These are phyloP conservation scores for Grammomys dolichurus DNA, from an alignment of 2,113 vertebrate genomes.

Conservation along the genomic window DNA sequence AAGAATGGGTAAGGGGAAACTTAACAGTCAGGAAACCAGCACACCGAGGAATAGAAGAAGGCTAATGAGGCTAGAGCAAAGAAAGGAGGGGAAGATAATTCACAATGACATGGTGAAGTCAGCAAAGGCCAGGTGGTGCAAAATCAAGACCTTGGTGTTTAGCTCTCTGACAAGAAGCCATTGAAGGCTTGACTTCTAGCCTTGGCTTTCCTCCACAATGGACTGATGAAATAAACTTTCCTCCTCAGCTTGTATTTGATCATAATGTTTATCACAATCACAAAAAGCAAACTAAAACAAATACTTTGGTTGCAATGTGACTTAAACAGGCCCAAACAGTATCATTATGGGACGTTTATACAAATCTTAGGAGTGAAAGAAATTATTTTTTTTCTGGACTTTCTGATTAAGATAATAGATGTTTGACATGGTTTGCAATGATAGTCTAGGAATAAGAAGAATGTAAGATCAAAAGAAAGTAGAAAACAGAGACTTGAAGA, in stretches of 20 bases:
- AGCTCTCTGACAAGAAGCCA: conserved; percentile 15
- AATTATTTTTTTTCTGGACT: conserved; percentile 51
- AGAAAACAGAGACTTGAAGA: background rate
- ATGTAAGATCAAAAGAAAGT: background rate
- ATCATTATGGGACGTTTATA: conserved; percentile 9
- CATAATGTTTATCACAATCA: background rate
- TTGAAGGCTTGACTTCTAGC: background rate
- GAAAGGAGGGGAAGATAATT: conserved; percentile 21
- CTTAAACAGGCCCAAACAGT: background rate
- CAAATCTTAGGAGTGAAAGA: background rate
- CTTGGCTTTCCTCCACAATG: background rate
- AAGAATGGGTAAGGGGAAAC: background rate
- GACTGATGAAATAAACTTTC: background rate
- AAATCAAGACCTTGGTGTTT: conserved; percentile 46
- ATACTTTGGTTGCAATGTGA: background rate
- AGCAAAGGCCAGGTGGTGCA: conserved; percentile 9
- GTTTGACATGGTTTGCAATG: background rate
- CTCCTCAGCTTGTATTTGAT: background rate
- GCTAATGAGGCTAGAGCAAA: background rate
- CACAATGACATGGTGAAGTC: background rate
- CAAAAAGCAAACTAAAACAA: background rate
- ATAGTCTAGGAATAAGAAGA: conserved; percentile 30
- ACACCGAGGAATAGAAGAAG: conserved; percentile 10
- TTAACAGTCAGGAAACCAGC: conserved; percentile 35
- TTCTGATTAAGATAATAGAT: conserved; percentile 42